Evolutionary conservation across 1,140 invertebrate genomes (phyloP).

Genomic region (Augochlora pura): DNA sequence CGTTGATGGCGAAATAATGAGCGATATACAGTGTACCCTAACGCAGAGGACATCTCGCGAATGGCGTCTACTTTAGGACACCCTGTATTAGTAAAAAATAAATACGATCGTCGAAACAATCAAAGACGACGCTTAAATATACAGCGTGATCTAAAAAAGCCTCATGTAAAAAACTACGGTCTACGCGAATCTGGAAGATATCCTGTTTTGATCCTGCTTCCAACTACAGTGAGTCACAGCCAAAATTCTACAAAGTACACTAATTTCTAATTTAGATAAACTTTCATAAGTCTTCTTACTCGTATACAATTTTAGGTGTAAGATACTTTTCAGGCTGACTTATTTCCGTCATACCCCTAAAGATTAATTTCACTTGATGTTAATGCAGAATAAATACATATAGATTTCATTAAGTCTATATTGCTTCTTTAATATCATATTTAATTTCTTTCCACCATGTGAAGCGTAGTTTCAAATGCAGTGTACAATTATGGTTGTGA

Average conservation of each 20-base stretch:
- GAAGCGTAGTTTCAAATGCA: too few species aligned
- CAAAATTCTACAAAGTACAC: too few species aligned
- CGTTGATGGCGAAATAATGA: slow-evolving; percentile 44
- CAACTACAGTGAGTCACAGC: not conserved
- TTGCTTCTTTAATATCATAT: too few species aligned
- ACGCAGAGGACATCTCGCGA: not conserved
- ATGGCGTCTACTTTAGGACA: not conserved
- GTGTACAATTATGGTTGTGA: too few species aligned
- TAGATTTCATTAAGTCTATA: too few species aligned
- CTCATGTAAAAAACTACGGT: slow-evolving; percentile 68
- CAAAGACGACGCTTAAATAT: slow-evolving; percentile 27
- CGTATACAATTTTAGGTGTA: not conserved
- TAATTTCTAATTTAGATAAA: too few species aligned
- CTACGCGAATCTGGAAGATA: slow-evolving; percentile 62
- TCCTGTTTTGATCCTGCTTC: slow-evolving; percentile 13
- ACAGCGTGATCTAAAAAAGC: slow-evolving; percentile 60
- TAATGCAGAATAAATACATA: too few species aligned
- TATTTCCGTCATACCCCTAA: too few species aligned
- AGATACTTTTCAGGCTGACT: too few species aligned
- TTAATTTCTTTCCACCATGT: too few species aligned
- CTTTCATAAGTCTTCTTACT: not conserved
- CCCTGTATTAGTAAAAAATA: slow-evolving; percentile 47
- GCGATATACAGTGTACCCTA: not conserved
- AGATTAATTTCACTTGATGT: too few species aligned
- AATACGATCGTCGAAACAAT: slow-evolving; percentile 42